phyloP scores from a whole-genome alignment of 2,797 vertebrate genomes.

The Crenuchus spilurus region DNA sequence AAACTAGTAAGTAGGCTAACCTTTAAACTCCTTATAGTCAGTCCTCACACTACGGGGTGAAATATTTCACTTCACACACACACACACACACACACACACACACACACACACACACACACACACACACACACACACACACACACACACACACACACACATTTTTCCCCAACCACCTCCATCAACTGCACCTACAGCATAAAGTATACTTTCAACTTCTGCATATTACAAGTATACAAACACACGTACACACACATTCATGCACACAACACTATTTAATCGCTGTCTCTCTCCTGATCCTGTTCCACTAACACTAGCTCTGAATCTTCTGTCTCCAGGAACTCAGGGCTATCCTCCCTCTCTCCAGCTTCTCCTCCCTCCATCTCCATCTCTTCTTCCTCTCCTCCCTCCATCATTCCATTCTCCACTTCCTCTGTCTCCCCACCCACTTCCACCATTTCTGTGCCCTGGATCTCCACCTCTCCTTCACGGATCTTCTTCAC shows the following conservation, averaged over 20 bases:
- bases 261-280: constrained; percentile 77
- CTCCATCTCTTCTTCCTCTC: constrained; percentile 77
- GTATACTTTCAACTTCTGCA: constrained; percentile 4
- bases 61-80: not conserved
- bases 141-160: not conserved
- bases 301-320: constrained; percentile 81
- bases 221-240: constrained; percentile 13
- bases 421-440: constrained; percentile 81
- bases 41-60: not conserved
- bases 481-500: constrained; percentile 97
- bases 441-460: constrained; percentile 94
- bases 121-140: not conserved
- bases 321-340: constrained; percentile 86
- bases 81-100: not conserved
- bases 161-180: constrained; percentile 22
- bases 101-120: constrained; percentile 12
- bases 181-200: constrained; percentile 20
- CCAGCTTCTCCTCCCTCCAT: constrained; percentile 77
- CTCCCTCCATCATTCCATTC: constrained; percentile 63
- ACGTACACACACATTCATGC: constrained; percentile 27
- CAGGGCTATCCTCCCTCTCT: constrained; percentile 76
- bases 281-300: constrained; percentile 84
- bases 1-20: not conserved
- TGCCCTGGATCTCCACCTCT: constrained; percentile 89
- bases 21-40: not conserved